Evolutionary conservation across 2,797 vertebrate species (phyloP).

Genomic region (Siniperca undulata): DNA sequence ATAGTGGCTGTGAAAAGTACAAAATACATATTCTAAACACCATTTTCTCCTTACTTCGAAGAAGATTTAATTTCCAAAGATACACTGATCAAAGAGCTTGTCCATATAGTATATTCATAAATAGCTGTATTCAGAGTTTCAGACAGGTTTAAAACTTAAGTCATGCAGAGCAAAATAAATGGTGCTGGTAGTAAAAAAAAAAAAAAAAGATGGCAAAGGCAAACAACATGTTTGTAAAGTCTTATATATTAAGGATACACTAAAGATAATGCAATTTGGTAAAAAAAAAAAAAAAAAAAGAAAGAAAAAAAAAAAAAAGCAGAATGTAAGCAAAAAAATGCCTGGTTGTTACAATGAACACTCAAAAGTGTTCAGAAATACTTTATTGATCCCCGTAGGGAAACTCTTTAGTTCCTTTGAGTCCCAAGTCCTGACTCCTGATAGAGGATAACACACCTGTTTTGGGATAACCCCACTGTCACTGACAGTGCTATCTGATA

Average conservation of each 20-base stretch:
- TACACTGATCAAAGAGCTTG: neutral
- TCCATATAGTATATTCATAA: neutral
- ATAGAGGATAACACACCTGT: neutral
- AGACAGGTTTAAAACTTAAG: no score
- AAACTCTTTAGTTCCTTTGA: no score
- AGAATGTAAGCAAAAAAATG: neutral
- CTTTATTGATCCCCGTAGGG: no score
- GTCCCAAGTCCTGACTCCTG: no score
- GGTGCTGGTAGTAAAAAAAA: neutral
- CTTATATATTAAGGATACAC: no score
- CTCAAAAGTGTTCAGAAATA: neutral
- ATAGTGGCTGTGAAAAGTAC: neutral
- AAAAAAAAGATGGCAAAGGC: no score
- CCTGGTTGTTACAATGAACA: neutral
- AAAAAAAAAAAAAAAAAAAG: neutral
- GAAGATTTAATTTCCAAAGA: neutral
- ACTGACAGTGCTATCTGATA: conserved; percentile 30
- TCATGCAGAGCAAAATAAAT: neutral
- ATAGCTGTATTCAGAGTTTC: no score
- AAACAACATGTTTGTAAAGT: no score
- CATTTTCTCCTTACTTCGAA: neutral
- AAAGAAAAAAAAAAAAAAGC: neutral
- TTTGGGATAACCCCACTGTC: neutral
- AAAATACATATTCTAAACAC: neutral
- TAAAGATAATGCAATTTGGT: no score